These are phyloP conservation scores for Thryonomys swinderianus DNA, from an alignment of 2,113 vertebrate genomes.

Conservation along the genomic window DNA sequence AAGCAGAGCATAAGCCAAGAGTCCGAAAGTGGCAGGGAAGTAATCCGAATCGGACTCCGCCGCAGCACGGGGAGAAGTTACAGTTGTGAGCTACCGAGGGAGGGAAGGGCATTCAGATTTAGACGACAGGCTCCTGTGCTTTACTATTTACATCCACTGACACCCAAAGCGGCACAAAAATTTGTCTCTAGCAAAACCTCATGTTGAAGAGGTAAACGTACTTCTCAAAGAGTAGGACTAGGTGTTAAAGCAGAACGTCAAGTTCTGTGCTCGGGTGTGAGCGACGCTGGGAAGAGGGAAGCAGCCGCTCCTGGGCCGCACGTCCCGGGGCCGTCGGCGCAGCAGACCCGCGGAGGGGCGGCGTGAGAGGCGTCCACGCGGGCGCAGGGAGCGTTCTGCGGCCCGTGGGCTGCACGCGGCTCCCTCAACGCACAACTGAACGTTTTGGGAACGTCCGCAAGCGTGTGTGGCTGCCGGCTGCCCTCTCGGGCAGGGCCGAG, in stretches of 20 bases:
- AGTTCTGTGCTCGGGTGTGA: neutral
- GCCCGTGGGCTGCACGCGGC: too few relatives aligned
- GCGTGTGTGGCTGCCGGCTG: neutral
- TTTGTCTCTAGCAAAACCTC: neutral
- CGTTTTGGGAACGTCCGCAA: neutral
- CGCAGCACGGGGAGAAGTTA: neutral
- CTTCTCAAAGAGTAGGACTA: neutral
- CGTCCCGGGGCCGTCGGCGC: neutral
- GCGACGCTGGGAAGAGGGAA: neutral
- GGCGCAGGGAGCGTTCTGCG: neutral
- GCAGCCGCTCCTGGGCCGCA: neutral
- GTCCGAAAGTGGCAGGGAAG: conserved; percentile 23
- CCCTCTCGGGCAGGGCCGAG: neutral
- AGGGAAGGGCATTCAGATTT: conserved; percentile 43
- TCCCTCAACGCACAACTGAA: neutral
- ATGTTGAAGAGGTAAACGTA: neutral
- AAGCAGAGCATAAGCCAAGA: neutral
- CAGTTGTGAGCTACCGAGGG: neutral
- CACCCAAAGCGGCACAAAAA: neutral
- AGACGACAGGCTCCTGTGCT: neutral
- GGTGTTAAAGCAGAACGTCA: neutral
- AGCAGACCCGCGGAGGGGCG: neutral
- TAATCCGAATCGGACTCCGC: neutral
- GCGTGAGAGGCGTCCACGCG: neutral
- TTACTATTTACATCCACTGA: neutral